Evolutionary conservation across 2,888 invertebrate species (phyloP).

Genomic region (Hyles lineata): DNA sequence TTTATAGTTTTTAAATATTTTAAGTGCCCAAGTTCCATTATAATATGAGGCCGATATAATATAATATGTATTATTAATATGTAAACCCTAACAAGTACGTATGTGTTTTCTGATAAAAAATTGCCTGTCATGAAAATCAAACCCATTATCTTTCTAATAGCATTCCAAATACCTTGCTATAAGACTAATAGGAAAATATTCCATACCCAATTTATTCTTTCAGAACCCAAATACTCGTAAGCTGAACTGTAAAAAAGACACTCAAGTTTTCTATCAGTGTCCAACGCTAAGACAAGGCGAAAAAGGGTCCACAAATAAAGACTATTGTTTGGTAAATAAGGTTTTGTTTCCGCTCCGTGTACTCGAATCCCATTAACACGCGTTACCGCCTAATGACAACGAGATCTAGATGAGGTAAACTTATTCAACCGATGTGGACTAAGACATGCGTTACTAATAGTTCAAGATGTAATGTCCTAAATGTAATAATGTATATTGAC

Average conservation of each 20-base stretch:
- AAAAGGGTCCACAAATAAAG: constrained; percentile 28
- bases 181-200: no score
- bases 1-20: neutral
- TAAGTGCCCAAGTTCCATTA: no score
- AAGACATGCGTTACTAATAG: neutral
- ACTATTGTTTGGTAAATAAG: constrained; percentile 32
- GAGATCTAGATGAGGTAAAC: constrained; percentile 41
- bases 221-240: neutral
- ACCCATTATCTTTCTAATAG: no score
- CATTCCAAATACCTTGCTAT: no score
- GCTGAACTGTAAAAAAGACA: neutral
- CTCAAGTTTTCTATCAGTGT: neutral
- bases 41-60: no score
- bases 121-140: no score
- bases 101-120: no score
- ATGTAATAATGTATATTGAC: no score
- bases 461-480: neutral
- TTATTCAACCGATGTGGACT: constrained; percentile 10
- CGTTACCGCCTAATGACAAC: constrained; percentile 36
- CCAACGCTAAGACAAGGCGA: neutral
- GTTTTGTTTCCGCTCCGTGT: constrained; percentile 37
- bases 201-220: no score
- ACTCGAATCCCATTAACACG: constrained; percentile 22
- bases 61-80: no score
- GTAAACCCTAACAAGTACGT: no score